Percentiles rank a stretch among this genome's conserved stretches.
These are phyloP conservation scores for Heterodera schachtii DNA, from an alignment of 1,140 invertebrate species.

Conservation along the genomic window DNA sequence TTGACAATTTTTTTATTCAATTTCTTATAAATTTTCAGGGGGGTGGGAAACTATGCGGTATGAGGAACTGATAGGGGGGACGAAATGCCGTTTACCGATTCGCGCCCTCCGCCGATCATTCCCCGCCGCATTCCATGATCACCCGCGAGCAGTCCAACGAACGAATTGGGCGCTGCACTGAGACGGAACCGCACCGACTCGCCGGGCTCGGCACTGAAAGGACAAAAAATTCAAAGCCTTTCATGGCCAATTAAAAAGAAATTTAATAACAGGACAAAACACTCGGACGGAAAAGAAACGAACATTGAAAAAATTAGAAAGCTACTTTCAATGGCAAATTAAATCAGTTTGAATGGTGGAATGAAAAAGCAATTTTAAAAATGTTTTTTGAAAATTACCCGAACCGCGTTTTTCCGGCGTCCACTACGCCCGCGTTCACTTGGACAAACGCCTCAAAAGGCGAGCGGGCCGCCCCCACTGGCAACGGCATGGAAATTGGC, in stretches of 20 bases:
- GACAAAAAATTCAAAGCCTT: neutral
- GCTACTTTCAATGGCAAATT: too few relatives aligned
- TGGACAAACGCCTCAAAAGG: slow-evolving; percentile 61
- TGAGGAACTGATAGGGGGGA: too few relatives aligned
- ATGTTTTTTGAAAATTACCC: neutral
- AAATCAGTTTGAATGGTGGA: too few relatives aligned
- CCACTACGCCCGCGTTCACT: slow-evolving; percentile 74
- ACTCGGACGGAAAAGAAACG: too few relatives aligned
- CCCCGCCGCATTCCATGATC: slow-evolving; percentile 72
- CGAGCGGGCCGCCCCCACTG: slow-evolving; percentile 58
- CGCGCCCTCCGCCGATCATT: neutral
- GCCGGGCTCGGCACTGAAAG: slow-evolving; percentile 58
- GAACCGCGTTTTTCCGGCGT: slow-evolving; percentile 66
- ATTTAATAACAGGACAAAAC: too few relatives aligned
- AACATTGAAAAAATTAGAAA: too few relatives aligned
- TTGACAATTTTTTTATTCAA: too few relatives aligned
- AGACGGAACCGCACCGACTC: slow-evolving; percentile 67
- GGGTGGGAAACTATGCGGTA: too few relatives aligned
- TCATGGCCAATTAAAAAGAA: too few relatives aligned
- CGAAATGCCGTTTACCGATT: neutral
- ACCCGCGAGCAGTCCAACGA: slow-evolving; percentile 81
- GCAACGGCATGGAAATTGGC: slow-evolving; percentile 58
- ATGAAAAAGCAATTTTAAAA: too few relatives aligned
- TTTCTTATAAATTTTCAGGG: too few relatives aligned
- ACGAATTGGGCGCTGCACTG: slow-evolving; percentile 80